Evolutionary conservation across 2,797 vertebrate species (phyloP), one percentile per base, ranked within the genome.

Genomic region (Meda fulgida): DNA sequence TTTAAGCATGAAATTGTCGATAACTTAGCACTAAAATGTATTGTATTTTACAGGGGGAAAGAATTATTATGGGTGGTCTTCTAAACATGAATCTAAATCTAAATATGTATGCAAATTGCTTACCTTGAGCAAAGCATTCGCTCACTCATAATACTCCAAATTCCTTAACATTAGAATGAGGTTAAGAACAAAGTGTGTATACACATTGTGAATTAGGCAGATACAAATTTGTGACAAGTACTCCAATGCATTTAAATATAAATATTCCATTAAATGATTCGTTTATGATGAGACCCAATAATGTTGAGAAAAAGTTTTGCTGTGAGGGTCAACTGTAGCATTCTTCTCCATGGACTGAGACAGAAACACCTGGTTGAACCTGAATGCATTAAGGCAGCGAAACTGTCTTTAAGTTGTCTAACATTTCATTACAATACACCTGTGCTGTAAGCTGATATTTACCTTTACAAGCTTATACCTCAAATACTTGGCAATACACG

Each of bases 331-430:
- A 53, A 34, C 6, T 18, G 29, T 11, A 23, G 5, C 1, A 75
- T 53, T 34, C 10, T 76, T 76, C 6, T 55, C 7, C 11, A 36
- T 4, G 13, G 19, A 23, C 36, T n/a, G 6, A n/a, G 23, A 60
- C 7, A 8, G 23, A 77, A 58, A 60, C 51, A 60, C 53, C 53
- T 60, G 53, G 75, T 34, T 77, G 21, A 78, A 60, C 53, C 36
- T 78, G 23, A 60, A 78, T 60, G 36, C 53, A 78, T 14, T 26
- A 60, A 60, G 19, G 34, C 36, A 60, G 23, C 18, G 53, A 77
- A 77, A 60, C 53, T 78, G 75, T 53, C 75, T 78, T 78, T 40
- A 78, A 60, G 75, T 40, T 18, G 53, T 60, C 23, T 78, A 26
- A 60, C 7, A 60, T 78, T 78, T 60, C 75, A 26, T 9, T 60